Evolutionary conservation across 2,113 vertebrate species (phyloP), one percentile per base, ranked within the genome.

Genomic region (Cololabis saira): DNA sequence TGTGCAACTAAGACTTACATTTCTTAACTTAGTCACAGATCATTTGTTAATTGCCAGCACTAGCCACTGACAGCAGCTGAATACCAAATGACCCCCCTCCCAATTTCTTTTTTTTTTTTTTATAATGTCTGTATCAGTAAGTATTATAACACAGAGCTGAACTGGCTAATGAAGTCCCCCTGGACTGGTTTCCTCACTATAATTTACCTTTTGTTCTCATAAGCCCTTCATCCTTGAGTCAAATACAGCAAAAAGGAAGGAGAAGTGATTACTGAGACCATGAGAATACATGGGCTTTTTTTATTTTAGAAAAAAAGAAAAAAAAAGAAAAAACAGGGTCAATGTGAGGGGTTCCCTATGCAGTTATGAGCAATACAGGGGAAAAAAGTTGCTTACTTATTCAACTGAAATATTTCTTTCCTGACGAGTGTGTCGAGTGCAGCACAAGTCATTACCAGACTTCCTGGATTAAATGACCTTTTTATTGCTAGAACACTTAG

Each of bases 61-160:
- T 12, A 70, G 61, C 61, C 27, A 37, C 33, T 48, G 58, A 82
- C 67, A 69, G 42, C 49, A 49, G 58, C 68, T 78, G 81, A 84
- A 84, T 78, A 80, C 63, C 54, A 78, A 86, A 73, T 62, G 61
- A 45, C n/a, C n/a, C n/a, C n/a, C n/a, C n/a, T n/a, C n/a, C n/a
- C n/a, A n/a, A n/a, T 63, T 68, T 55, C 77, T 55, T 9, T 37
- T 37, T 37, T 37, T 37, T 37, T 11, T 37, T 37, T 37, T 37
- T 7, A 47, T 21, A 59, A 61, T 44, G 55, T 73, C 54, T 81
- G 51, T 47, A 47, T 47, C n/a, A 17, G n/a, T 8, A 81, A 72
- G 66, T 72, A 63, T 67, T 66, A 44, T 58, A 64, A 40, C 43
- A 51, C 56, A 67, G 47, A 52, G 50, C n/a, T 14, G 44, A 11